Conservation (phyloP, 2,797 vertebrate species). For the Gymnothorax javanicus region DNA sequence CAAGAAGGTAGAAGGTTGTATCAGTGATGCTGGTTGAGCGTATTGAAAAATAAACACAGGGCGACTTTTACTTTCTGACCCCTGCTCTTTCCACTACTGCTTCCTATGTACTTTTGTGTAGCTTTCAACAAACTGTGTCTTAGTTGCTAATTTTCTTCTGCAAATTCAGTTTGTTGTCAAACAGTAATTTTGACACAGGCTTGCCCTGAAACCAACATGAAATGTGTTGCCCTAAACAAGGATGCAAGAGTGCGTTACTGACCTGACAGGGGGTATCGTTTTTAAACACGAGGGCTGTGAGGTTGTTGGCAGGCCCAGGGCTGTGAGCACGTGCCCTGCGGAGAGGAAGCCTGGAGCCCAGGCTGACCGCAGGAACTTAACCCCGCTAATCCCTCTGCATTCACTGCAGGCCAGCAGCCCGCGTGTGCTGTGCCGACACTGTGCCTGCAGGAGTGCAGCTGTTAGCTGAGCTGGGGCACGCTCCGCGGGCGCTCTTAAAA, state of each 20-base stretch:
- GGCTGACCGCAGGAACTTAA: not conserved
- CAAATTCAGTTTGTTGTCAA: not conserved
- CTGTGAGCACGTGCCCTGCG: not conserved
- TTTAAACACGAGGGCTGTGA: not conserved
- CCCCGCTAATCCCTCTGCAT: not conserved
- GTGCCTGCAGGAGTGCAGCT: not conserved
- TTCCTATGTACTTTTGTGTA: not conserved
- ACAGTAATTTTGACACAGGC: not conserved
- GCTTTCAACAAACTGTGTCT: not conserved
- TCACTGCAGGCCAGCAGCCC: not conserved
- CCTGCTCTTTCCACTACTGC: too few species aligned
- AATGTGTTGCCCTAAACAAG: too few species aligned
- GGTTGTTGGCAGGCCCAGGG: not conserved
- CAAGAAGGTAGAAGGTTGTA: too few species aligned
- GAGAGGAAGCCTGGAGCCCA: not conserved
- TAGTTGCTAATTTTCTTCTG: not conserved
- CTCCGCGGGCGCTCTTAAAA: not conserved
- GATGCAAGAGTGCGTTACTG: too few species aligned
- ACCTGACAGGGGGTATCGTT: not conserved
- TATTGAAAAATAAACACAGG: too few species aligned
- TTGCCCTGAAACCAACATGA: too few species aligned
- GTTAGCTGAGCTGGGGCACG: not conserved
- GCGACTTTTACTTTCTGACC: too few species aligned
- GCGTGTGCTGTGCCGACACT: too few species aligned
- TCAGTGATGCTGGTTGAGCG: too few species aligned